Evolutionary conservation across 2,888 invertebrate genomes (phyloP), one percentile per base, ranked within the genome.

Genomic region (Trissoscelio sp.): DNA sequence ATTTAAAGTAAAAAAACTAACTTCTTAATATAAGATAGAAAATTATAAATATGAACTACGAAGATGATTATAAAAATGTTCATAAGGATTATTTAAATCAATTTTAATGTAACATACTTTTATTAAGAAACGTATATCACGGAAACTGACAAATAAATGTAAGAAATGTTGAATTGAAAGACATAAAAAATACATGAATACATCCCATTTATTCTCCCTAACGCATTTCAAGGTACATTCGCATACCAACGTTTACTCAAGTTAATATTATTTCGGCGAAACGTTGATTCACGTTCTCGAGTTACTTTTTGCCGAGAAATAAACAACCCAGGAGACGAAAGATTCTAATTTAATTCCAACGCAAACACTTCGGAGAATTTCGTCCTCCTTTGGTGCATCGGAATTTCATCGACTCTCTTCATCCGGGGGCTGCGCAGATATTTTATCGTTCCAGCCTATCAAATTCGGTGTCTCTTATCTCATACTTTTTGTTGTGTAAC

Each of bases 241-340:
- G 69, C 34, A 58, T 58, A 58, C 48, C 70, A 48, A 37, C 37
- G 37, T 51, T 72, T 34, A 28, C 11, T 39, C 51, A 72, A 51
- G 58, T 51, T 60, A 39, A 51, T 42, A 51, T 51, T 60, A 72
- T 58, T 72, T 72, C 14, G 31, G 14, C 3, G 60, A 31, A 58
- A 72, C 72, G 72, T 72, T 60, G 58, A 44, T 57, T 69, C 55
- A 55, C 44, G 69, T 69, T 69, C 44, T 46, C 37, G 55, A 57
- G 58, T 70, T 70, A 70, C 57, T 58, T 57, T 70, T 58, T 58
- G 44, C 34, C 4, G 46, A 24, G 48, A 70, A 70, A 70, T 24
- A 70, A 70, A 58, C 69, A 58, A 37, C 57, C 34, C 14, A 24
- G 14, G 18, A 70, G 57, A 70, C 57, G 57, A 34, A 70, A 70